Evolutionary conservation across 2,797 vertebrate genomes (phyloP), one percentile per base, ranked within the genome.

Genomic region (Neosilurus mollespiculum): DNA sequence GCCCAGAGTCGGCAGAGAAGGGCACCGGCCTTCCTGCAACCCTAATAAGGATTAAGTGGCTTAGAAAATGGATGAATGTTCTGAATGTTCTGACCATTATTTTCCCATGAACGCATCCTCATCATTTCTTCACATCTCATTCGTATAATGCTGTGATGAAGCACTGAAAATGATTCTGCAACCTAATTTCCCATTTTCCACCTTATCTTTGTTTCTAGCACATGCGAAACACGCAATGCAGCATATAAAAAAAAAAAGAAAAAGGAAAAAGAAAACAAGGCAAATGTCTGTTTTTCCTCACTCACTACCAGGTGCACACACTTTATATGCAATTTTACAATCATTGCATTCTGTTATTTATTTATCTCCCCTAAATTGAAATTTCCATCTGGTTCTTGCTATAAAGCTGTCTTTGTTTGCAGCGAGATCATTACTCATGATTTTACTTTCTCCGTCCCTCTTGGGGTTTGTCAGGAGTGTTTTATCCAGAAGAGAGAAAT

Each of bases 261-360:
- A 65, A 24, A 10, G 5, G 1, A 5, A 9, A 69, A 18, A 43
- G 9, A 77, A 86, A 84, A 82, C 77, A 77, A 86, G 83, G 37
- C 76, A 49, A 37, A 78, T 49, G 76, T 49, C 76, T 75, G 26
- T 69, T 58, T 81, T 84, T 86, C 37, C 85, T 64, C 72, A 78
- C 81, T 85, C 77, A 86, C 84, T 84, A 78, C 85, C 85, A 87
- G 85, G 84, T 89, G 86, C 79, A 80, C 76, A 78, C 86, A 87
- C 81, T 86, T 88, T 84, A 88, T 85, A 71, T 86, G 86, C 83
- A 87, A 85, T 90, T 90, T 89, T 86, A 89, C 87, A 87, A 79
- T 89, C 86, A 90, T 88, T 90, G 87, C 85, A 80, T 88, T 86
- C 83, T 87, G 85, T 90, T 89, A 89, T 90, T 90, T 90, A 87